Base-by-base conservation (phyloP, 1,140 invertebrate species). In the Cephus cinctus region DNA sequence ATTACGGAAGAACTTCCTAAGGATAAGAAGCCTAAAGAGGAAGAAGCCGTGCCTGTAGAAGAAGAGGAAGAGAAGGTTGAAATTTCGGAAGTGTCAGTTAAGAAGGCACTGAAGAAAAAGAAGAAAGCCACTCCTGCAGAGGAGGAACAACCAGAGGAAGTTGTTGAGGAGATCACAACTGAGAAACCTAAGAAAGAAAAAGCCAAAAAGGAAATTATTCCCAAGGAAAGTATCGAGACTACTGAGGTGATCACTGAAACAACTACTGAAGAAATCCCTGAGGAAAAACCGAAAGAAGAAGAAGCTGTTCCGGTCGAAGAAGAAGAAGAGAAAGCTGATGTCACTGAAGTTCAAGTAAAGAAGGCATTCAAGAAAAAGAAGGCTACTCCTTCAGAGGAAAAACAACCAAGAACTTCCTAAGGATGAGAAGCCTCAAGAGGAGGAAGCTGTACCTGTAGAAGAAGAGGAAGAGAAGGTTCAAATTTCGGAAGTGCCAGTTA, bases 181-280 rank as follows among this genome's bases (percentile, higher is more conserved):
- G 63, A 62, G 22, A 48, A 46, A 31, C 35, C 52, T 16, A 36
- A 43, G 32, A 20, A 41, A 41, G 39, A 23, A 23, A 15, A 22
- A 23, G 23, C 43, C 22, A n/a, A 16, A 9, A 65, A 73, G 46
- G 61, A 76, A 40, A 45, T 69, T 23, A 57, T 68, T 19, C 23
- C 57, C 4, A 57, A 63, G 30, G 69, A 68, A 35, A 22, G 5
- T 1, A 38, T 23, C 5, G 18, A 38, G n/a, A 34, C 14, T 11
- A 34, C 18, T 8, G 44, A 46, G 21, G 43, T 35, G 14, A 21
- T 44, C 22, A 8, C 15, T 5, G 43, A 34, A 44, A 27, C 8
- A 22, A 32, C 22, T 11, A 27, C 27, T n/a, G 14, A 30, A 6
- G 27, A 35, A 5, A 5, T 27, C 4, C 6, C 21, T 12, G 43